Evolutionary conservation across 1,140 invertebrate species (phyloP).

Genomic region (Aleiodes sp.): DNA sequence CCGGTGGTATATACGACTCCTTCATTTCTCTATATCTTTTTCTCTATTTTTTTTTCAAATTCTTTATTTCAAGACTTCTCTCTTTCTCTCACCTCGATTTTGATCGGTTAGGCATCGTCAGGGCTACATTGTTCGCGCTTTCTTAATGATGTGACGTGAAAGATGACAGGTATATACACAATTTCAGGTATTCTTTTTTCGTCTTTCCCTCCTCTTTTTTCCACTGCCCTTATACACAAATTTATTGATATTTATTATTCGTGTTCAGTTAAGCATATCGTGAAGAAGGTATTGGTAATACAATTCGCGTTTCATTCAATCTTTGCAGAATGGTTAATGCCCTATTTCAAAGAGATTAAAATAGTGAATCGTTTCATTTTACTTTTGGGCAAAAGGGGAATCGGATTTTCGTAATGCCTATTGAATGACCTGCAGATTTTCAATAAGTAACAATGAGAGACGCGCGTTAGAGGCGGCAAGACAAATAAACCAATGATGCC

Average conservation of each 20-base stretch:
- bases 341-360: neutral
- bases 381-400: no score
- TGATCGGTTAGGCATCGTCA: conserved; percentile 16
- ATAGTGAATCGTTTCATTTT: neutral
- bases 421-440: conserved; percentile 17
- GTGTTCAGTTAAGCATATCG: neutral
- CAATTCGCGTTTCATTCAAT: neutral
- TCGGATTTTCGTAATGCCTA: conserved; percentile 11
- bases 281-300: neutral
- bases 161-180: conserved; percentile 19
- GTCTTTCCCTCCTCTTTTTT: neutral
- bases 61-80: neutral
- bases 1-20: neutral
- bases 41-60: neutral
- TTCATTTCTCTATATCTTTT: conserved; percentile 5
- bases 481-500: conserved; percentile 20
- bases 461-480: neutral
- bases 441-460: neutral
- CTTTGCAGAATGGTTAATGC: neutral
- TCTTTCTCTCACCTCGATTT: conserved; percentile 25
- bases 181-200: neutral
- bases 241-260: conserved; percentile 3
- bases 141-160: conserved; percentile 20
- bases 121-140: conserved; percentile 26
- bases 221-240: neutral